Conservation (phyloP, 2,888 invertebrate species). For the Melieria picta region DNA sequence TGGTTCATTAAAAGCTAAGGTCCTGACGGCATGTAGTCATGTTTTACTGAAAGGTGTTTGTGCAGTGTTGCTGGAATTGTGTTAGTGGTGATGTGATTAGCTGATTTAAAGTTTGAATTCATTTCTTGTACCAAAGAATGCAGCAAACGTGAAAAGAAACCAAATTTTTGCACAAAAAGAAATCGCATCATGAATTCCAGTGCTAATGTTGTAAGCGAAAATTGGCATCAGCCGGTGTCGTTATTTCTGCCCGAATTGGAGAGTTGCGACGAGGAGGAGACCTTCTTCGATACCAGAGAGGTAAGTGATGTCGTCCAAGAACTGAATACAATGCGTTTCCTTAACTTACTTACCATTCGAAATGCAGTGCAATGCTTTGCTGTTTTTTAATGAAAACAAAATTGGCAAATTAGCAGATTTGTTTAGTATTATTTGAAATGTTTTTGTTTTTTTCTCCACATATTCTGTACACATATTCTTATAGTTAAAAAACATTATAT, state of each 20-base stretch:
- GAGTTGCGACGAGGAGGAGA: slow-evolving; percentile 26
- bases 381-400: not conserved
- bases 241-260: slow-evolving; percentile 29
- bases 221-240: slow-evolving; percentile 34
- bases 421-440: no score
- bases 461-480: no score
- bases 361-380: not conserved
- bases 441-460: no score
- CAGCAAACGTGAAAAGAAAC: no score
- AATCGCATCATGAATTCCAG: not conserved
- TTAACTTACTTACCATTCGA: not conserved
- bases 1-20: slow-evolving; percentile 32
- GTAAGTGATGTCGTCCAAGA: not conserved
- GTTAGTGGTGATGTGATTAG: no score
- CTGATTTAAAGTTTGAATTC: no score
- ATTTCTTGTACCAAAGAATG: no score
- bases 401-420: not conserved
- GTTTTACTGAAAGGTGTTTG: no score
- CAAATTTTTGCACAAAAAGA: no score
- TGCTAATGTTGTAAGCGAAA: not conserved
- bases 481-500: no score
- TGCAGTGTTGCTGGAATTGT: no score
- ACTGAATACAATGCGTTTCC: slow-evolving; percentile 21
- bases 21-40: slow-evolving; percentile 8
- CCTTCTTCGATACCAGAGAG: slow-evolving; percentile 27